Percentiles rank a stretch among this genome's conserved stretches.
Conservation (phyloP, 1,140 invertebrate species). For the Meloidogyne floridensis region DNA sequence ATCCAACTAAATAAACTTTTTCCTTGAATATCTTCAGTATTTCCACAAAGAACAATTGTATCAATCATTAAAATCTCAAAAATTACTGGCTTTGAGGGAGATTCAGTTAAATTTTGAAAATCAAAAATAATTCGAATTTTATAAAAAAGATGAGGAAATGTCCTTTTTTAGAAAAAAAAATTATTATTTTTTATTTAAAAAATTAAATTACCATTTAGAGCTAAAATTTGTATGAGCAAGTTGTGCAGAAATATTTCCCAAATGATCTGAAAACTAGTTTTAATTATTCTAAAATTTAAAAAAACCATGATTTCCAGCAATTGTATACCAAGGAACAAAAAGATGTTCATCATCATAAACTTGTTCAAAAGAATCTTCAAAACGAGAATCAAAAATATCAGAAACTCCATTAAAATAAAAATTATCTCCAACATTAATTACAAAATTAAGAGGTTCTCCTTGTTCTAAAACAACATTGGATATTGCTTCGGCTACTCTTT, state of each 20-base stretch:
- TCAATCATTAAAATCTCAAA: conserved; percentile 50
- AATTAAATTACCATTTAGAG: conserved; percentile 65
- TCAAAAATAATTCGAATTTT: conserved; percentile 40
- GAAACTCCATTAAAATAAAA: conserved; percentile 55
- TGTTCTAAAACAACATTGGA: conserved; percentile 30
- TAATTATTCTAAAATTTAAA: background rate
- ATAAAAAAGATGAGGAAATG: conserved; percentile 55
- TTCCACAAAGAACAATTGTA: conserved; percentile 57
- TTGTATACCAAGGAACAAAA: conserved; percentile 66
- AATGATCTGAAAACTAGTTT: conserved; percentile 64
- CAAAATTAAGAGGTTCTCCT: conserved; percentile 38
- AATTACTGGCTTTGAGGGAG: conserved; percentile 4
- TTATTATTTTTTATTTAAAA: background rate
- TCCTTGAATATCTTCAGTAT: conserved; percentile 51
- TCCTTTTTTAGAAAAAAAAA: conserved; percentile 35
- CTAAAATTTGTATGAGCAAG: conserved; percentile 66
- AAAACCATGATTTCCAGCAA: conserved; percentile 68
- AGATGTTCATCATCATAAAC: conserved; percentile 37
- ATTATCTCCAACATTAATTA: conserved; percentile 54
- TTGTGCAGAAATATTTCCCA: conserved; percentile 67
- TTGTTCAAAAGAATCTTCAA: conserved; percentile 52
- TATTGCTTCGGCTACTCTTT: conserved; percentile 41
- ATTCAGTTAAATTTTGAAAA: conserved; percentile 18
- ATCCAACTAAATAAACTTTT: conserved; percentile 47
- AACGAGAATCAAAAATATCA: conserved; percentile 43